Evolutionary conservation across 2,888 invertebrate species (phyloP).

Genomic region (Terebella lapidaria): DNA sequence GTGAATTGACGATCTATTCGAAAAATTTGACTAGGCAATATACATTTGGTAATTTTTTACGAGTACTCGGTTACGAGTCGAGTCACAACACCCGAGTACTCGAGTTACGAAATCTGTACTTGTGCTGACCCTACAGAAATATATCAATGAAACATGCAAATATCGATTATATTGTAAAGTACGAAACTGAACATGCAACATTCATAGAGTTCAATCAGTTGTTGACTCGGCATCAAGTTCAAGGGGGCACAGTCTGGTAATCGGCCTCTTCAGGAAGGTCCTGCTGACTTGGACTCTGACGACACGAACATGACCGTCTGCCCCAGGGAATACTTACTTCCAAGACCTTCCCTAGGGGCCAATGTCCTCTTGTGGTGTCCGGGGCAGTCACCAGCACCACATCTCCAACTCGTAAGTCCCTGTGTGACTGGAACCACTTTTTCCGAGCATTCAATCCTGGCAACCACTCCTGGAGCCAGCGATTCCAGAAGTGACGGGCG

Average conservation of each 20-base stretch:
- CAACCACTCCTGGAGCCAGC: background rate
- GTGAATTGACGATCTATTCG: too few species aligned
- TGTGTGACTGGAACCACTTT: background rate
- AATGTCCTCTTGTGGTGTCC: background rate
- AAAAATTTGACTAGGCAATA: too few species aligned
- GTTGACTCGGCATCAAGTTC: too few species aligned
- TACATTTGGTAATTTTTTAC: too few species aligned
- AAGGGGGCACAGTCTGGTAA: background rate
- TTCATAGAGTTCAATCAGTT: too few species aligned
- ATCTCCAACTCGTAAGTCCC: background rate
- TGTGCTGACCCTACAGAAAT: too few species aligned
- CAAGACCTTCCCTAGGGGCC: background rate
- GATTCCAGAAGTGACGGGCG: background rate
- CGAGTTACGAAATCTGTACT: too few species aligned
- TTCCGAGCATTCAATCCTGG: background rate
- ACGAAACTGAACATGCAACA: too few species aligned
- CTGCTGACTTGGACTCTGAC: background rate
- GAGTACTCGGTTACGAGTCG: too few species aligned
- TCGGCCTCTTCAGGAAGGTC: background rate
- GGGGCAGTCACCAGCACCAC: background rate
- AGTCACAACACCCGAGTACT: too few species aligned
- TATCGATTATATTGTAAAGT: too few species aligned
- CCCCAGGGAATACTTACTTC: background rate
- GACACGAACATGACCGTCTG: background rate
- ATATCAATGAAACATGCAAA: too few species aligned